Evolutionary conservation across 2,888 invertebrate species (phyloP).

Genomic region (Lymantria monacha): DNA sequence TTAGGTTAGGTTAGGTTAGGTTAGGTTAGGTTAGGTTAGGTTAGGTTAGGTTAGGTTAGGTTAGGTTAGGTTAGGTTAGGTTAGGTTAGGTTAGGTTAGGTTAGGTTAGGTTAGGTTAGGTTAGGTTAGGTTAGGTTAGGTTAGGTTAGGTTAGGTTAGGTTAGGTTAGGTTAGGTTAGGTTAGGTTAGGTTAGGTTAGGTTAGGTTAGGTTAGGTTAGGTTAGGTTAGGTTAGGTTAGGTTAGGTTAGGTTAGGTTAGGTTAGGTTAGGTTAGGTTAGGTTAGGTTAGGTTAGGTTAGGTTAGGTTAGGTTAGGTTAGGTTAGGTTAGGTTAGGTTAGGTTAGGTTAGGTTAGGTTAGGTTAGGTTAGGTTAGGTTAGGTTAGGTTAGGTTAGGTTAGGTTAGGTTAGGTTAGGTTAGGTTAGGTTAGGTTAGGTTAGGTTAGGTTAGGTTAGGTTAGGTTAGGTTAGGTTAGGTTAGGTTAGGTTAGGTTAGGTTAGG

Average conservation of each 20-base stretch:
- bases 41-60: conserved; percentile 20
- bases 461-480: conserved; percentile 20
- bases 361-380: conserved; percentile 22
- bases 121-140: conserved; percentile 8
- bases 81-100: too few species aligned
- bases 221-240: neutral
- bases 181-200: conserved; percentile 6
- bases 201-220: conserved; percentile 7
- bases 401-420: conserved; percentile 26
- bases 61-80: too few species aligned
- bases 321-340: conserved; percentile 22
- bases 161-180: conserved; percentile 1
- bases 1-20: conserved; percentile 20
- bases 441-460: conserved; percentile 20
- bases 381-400: conserved; percentile 26
- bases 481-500: conserved; percentile 14
- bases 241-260: conserved; percentile 6
- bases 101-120: conserved; percentile 16
- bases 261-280: conserved; percentile 8
- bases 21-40: conserved; percentile 18
- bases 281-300: conserved; percentile 42
- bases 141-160: conserved; percentile 2
- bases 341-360: conserved; percentile 19
- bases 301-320: conserved; percentile 17
- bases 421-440: conserved; percentile 22